phyloP scores from a whole-genome alignment of 2,797 vertebrate species.

The Onychomys leucogaster region DNA sequence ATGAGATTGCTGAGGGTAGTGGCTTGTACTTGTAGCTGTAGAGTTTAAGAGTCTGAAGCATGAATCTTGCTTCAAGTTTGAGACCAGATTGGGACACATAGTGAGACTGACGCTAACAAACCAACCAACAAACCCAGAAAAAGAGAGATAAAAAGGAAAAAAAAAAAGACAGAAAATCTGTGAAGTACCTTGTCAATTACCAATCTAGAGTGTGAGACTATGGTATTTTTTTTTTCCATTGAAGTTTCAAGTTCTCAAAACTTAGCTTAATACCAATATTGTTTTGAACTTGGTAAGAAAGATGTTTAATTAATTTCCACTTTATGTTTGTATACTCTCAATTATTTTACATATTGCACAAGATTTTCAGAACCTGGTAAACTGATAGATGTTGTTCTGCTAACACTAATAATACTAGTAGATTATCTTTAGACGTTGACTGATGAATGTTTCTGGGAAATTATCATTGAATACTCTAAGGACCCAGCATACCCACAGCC shows the following conservation, averaged over 20 bases:
- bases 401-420: not conserved
- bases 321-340: not conserved
- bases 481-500: not conserved
- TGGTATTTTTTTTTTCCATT: not conserved
- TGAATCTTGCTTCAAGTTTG: not conserved
- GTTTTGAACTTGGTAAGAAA: not conserved
- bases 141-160: not conserved
- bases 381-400: not conserved
- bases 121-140: not conserved
- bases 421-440: not conserved
- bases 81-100: not conserved
- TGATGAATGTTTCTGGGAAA: not conserved
- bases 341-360: not conserved
- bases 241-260: slow-evolving; percentile 25
- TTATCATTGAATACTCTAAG: not conserved
- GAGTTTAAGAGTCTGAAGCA: not conserved
- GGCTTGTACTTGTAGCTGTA: not conserved
- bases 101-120: not conserved
- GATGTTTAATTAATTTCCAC: not conserved
- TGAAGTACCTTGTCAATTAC: not conserved
- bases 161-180: not conserved
- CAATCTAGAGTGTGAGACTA: not conserved
- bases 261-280: not conserved
- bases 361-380: not conserved
- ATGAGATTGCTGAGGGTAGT: not conserved